Conservation (phyloP, 2,113 vertebrate genomes). For the Perccottus glenii region DNA sequence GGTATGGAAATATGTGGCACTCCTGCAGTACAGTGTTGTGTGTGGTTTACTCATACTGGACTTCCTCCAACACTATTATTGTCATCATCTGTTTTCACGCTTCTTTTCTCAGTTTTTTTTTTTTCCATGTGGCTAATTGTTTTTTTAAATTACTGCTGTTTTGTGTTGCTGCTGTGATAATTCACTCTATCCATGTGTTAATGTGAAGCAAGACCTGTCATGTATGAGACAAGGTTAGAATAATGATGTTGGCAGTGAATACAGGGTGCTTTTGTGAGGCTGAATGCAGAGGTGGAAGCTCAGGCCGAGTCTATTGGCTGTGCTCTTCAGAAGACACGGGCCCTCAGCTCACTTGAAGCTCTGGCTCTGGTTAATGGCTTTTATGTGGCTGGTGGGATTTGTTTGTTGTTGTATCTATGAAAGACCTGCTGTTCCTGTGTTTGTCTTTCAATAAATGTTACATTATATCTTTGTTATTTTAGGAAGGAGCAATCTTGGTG, state of each 20-base stretch:
- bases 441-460: constrained; percentile 13
- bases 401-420: background rate
- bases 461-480: constrained; percentile 35
- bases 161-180: constrained; percentile 9
- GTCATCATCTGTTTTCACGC: constrained; percentile 15
- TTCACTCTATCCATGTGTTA: constrained; percentile 5
- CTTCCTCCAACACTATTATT: constrained; percentile 8
- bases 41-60: constrained; percentile 8
- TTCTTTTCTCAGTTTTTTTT: constrained; percentile 27
- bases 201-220: constrained; percentile 13
- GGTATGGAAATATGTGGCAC: no score
- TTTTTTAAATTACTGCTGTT: constrained; percentile 16
- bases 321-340: constrained; percentile 7
- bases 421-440: background rate
- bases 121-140: constrained; percentile 28
- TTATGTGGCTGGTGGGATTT: constrained; percentile 17
- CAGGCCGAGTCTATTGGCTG: constrained; percentile 20
- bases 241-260: constrained; percentile 22
- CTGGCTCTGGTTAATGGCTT: constrained; percentile 11
- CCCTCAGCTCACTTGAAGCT: constrained; percentile 10
- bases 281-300: constrained; percentile 23
- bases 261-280: constrained; percentile 11
- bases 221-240: constrained; percentile 5
- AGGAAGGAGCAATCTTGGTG: constrained; percentile 97
- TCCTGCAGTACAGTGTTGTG: background rate